Percentiles rank a stretch among this genome's conserved stretches.
Conservation (phyloP, 2,113 vertebrate genomes). For the Sakesphorus luctuosus region DNA sequence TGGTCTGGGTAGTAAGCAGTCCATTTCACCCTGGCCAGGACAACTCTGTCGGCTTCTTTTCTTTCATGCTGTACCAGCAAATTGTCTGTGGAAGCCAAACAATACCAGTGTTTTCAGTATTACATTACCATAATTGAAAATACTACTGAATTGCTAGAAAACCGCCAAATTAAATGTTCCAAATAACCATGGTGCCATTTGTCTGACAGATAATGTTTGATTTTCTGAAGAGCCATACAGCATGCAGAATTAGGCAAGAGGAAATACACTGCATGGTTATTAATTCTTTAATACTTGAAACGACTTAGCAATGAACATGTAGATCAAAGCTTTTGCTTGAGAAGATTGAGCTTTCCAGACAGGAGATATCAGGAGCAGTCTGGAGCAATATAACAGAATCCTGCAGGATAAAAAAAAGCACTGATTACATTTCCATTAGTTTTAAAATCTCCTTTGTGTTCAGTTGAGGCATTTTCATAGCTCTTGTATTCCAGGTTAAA, state of each 20-base stretch:
- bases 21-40: neutral
- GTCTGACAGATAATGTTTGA: conserved; percentile 26
- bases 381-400: neutral
- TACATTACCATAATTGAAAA: neutral
- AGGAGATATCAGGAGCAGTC: neutral
- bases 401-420: neutral
- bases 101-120: neutral
- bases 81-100: neutral
- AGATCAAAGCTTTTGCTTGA: conserved; percentile 58
- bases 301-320: conserved; percentile 18
- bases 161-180: conserved; percentile 6
- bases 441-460: conserved; percentile 46
- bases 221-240: neutral
- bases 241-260: neutral
- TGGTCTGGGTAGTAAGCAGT: neutral
- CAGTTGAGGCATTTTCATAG: neutral
- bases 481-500: conserved; percentile 1
- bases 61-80: neutral
- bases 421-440: conserved; percentile 46
- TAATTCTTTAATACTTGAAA: conserved; percentile 52
- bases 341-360: conserved; percentile 19
- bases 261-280: conserved; percentile 18
- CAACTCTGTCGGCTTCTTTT: neutral
- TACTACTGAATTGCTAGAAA: neutral
- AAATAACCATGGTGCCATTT: neutral